Percentiles rank a stretch among this genome's conserved stretches.
Conservation (phyloP, 2,888 invertebrate species). For the Syrista parreyssii region DNA sequence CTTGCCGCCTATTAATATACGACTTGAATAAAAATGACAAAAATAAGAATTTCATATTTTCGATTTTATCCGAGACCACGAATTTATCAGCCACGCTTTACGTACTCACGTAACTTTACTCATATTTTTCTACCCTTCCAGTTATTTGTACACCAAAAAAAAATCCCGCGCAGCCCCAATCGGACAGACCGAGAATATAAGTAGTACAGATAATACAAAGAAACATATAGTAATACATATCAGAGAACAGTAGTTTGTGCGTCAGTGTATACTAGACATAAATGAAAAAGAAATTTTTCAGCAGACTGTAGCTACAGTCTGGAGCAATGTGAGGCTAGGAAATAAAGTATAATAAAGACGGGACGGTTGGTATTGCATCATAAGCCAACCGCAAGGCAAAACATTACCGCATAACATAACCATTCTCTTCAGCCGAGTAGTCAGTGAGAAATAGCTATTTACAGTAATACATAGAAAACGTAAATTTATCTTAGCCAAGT, state of each 20-base stretch:
- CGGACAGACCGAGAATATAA: no score
- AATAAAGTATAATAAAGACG: not conserved
- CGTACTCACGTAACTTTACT: not conserved
- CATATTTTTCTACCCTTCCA: not conserved
- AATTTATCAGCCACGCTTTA: not conserved
- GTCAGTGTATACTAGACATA: not conserved
- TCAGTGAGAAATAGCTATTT: not conserved
- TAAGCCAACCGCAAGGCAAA: not conserved
- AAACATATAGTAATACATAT: not conserved
- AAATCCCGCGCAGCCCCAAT: no score
- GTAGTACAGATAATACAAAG: not conserved
- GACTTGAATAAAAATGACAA: not conserved
- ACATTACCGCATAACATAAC: not conserved
- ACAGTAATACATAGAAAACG: not conserved
- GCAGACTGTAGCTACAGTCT: not conserved
- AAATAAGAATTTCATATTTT: not conserved
- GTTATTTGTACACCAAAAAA: not conserved
- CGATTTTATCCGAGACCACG: not conserved
- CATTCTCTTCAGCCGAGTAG: not conserved
- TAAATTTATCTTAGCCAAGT: not conserved
- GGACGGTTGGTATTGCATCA: not conserved
- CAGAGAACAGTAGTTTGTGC: not conserved
- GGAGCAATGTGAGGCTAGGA: not conserved
- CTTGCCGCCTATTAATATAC: not conserved
- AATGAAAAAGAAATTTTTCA: not conserved